phyloP scores from a whole-genome alignment of 2,113 vertebrate species.

The Puntigrus tetrazona region DNA sequence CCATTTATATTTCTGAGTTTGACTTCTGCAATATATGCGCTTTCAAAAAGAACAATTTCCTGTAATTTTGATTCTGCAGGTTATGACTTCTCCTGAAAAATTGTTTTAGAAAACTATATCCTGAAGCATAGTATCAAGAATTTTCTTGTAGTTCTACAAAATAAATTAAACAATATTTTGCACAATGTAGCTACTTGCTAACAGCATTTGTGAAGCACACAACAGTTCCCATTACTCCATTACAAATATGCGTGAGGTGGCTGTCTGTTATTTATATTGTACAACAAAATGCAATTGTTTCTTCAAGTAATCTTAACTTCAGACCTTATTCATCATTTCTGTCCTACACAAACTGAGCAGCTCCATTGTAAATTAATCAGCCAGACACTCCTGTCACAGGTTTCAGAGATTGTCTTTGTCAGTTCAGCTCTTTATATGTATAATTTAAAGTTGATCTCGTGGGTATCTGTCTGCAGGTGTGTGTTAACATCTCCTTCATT shows the following conservation, averaged over 20 bases:
- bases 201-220: not conserved
- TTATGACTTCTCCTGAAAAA: not conserved
- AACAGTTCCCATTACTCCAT: not conserved
- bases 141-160: not conserved
- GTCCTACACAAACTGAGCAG: not conserved
- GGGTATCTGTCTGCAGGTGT: not conserved
- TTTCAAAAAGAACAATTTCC: constrained; percentile 3
- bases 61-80: not conserved
- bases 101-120: not conserved
- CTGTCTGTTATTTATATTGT: not conserved
- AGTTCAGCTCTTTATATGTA: constrained; percentile 14
- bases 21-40: not conserved
- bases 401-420: constrained; percentile 19
- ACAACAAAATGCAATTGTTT: not conserved
- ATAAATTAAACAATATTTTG: not conserved
- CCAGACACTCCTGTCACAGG: not conserved
- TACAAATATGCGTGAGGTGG: not conserved
- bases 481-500: not conserved
- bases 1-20: not conserved
- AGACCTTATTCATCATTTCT: not conserved
- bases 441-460: constrained; percentile 13
- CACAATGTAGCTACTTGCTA: not conserved
- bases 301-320: not conserved
- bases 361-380: not conserved
- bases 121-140: not conserved